Base-by-base conservation (phyloP, 2,888 invertebrate species). In the Campopleginae sp. region DNA sequence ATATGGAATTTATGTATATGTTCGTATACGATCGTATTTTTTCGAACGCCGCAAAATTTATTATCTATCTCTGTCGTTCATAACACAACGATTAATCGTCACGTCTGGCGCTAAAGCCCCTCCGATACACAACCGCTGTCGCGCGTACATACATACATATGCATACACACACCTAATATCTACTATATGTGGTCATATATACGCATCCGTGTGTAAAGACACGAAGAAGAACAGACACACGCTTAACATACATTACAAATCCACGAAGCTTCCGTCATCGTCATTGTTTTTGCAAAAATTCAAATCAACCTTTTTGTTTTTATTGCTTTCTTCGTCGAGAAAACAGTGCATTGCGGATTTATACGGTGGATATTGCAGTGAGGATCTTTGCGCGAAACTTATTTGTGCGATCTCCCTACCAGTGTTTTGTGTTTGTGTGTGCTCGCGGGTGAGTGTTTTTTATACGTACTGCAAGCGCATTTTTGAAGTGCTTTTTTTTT, bases 271-370 rank as follows among this genome's bases (percentile, higher is more conserved):
- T 79, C 74, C 63, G 70, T 75, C 79, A 51, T 70, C 79, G 83
- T 79, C 71, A 84, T 84, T 84, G 80, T 84, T 84, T 75, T 76
- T 71, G 80, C 75, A 65, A 84, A 71, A 84, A 84, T 80, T 76
- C 19, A 68, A 33, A 75, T 51, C 23, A 19, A 38, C 42, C 65
- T 58, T 54, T 12, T 74, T 66, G 27, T 54, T 31, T 54, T 75
- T 71, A 38, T 70, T 14, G n/a, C 19, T 51, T 68, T n/a, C 3
- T 66, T 33, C 48, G 14, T 23, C 7, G 14, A 48, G 61, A 48
- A 65, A 65, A 65, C 38, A 76, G 48, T 51, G 12, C 65, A 33
- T 48, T 38, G 65, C 31, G 76, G 61, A 46, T 75, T 23, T 46
- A 58, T 33, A 48, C 33, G 19, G 42, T 78, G 33, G 27, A 58